phyloP scores from a whole-genome alignment of 2,888 invertebrate species.

The Calliscelio sp. region DNA sequence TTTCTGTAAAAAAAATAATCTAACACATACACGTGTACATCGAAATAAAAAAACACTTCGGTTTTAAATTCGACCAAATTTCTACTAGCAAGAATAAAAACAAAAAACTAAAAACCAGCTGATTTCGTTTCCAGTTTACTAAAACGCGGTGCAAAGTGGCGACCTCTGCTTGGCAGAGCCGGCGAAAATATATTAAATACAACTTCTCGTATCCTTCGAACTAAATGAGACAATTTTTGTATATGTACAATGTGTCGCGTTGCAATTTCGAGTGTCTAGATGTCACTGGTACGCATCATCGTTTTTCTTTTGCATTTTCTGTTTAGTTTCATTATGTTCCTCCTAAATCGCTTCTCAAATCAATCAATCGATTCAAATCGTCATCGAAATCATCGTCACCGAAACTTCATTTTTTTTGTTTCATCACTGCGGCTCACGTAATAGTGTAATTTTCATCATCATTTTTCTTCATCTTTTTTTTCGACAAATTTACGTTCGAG shows the following conservation, averaged over 20 bases:
- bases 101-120: too few species aligned
- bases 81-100: too few species aligned
- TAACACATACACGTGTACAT: too few species aligned
- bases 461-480: background rate
- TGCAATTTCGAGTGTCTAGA: slow-evolving; percentile 66
- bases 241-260: slow-evolving; percentile 70
- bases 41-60: too few species aligned
- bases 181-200: slow-evolving; percentile 68
- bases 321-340: too few species aligned
- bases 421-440: too few species aligned
- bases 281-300: slow-evolving; percentile 69
- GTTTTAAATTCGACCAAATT: too few species aligned
- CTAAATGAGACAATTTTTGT: slow-evolving; percentile 56
- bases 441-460: slow-evolving; percentile 28
- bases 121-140: slow-evolving; percentile 60
- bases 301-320: too few species aligned
- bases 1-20: slow-evolving; percentile 13
- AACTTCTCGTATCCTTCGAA: slow-evolving; percentile 62
- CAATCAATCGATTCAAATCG: too few species aligned
- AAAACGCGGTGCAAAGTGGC: slow-evolving; percentile 67
- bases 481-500: slow-evolving; percentile 43
- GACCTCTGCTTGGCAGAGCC: slow-evolving; percentile 68
- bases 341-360: too few species aligned
- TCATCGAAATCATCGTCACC: too few species aligned
- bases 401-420: too few species aligned